Conservation (phyloP, 2,797 vertebrate species). For the Xenentodon cancila region DNA sequence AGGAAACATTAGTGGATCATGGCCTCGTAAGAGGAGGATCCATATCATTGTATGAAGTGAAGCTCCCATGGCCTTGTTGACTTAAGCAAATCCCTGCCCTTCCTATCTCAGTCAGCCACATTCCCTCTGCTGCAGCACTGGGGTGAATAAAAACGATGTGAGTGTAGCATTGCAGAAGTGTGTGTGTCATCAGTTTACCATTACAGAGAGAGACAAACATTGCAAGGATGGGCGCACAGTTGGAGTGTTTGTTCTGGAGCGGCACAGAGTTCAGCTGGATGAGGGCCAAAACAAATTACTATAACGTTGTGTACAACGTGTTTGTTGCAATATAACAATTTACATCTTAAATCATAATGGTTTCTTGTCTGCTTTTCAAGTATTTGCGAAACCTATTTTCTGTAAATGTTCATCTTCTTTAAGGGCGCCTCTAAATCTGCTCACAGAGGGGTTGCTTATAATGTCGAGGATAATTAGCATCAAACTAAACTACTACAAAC, state of each 20-base stretch:
- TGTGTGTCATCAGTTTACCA: constrained; percentile 31
- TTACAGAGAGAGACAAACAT: constrained; percentile 19
- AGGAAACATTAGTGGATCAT: constrained; percentile 8
- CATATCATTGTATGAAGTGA: constrained; percentile 63
- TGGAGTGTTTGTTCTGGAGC: constrained; percentile 35
- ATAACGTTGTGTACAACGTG: constrained; percentile 1
- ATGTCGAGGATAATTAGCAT: constrained; percentile 72
- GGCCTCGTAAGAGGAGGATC: constrained; percentile 48
- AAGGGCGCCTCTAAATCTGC: constrained; percentile 45
- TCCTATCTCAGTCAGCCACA: constrained; percentile 71
- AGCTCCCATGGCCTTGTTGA: constrained; percentile 67
- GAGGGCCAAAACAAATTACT: constrained; percentile 24
- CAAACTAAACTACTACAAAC: constrained; percentile 69
- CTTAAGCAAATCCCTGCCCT: constrained; percentile 77
- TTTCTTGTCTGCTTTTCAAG: constrained; percentile 21
- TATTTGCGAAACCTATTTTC: constrained; percentile 29
- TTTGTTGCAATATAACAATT: constrained; percentile 22
- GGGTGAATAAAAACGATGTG: constrained; percentile 22
- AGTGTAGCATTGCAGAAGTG: constrained; percentile 17
- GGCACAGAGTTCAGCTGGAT: constrained; percentile 38
- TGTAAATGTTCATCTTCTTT: constrained; percentile 42
- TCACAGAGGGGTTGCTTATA: constrained; percentile 61
- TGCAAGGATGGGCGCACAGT: constrained; percentile 21
- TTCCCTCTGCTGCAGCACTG: constrained; percentile 50
- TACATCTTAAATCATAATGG: constrained; percentile 6